phyloP scores from a whole-genome alignment of 2,888 invertebrate genomes.

The Cerastis rubricosa region DNA sequence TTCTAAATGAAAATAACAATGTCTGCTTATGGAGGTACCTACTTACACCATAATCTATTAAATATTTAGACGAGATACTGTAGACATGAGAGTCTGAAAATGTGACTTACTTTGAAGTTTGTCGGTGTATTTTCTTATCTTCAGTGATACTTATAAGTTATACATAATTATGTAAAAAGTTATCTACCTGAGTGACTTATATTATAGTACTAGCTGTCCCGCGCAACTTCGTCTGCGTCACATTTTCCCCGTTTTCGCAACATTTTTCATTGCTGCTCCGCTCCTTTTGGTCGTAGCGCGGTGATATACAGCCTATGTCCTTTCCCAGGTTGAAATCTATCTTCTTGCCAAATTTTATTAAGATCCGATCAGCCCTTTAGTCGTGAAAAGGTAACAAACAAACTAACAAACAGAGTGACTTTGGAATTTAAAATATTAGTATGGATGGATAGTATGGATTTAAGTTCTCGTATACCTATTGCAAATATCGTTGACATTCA shows the following conservation, averaged over 20 bases:
- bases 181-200: slow-evolving; percentile 8
- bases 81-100: neutral
- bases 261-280: too few species aligned
- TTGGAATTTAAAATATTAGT: too few species aligned
- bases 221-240: too few species aligned
- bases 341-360: too few species aligned
- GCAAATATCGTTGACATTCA: slow-evolving; percentile 46
- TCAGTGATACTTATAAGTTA: neutral
- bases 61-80: neutral
- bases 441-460: too few species aligned
- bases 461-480: neutral
- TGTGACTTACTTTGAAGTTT: slow-evolving; percentile 12
- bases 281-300: too few species aligned
- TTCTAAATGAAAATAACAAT: neutral
- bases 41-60: neutral
- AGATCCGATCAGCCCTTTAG: too few species aligned
- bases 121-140: slow-evolving; percentile 10
- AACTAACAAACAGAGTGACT: too few species aligned
- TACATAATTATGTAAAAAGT: neutral
- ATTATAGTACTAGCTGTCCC: neutral
- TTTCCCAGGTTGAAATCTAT: too few species aligned
- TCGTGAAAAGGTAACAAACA: too few species aligned
- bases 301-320: too few species aligned
- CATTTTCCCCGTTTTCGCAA: too few species aligned
- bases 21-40: neutral